Evolutionary conservation across 2,113 vertebrate genomes (phyloP).

Genomic region (Tinamus guttatus): DNA sequence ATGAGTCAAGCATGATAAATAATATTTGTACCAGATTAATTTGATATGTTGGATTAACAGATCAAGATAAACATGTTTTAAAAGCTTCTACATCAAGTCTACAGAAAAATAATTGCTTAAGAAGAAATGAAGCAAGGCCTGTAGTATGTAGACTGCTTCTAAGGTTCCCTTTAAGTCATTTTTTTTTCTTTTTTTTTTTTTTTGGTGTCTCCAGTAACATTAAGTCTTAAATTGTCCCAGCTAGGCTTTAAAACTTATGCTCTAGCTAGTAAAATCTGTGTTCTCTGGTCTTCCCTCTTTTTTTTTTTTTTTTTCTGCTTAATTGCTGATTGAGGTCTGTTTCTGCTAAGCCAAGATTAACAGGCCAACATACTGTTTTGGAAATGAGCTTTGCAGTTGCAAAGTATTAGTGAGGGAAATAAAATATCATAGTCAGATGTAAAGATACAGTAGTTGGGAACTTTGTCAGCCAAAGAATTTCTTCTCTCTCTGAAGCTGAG

Average conservation of each 20-base stretch:
- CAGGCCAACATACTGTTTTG: not conserved
- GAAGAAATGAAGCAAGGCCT: not conserved
- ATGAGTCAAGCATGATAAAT: conserved; percentile 5
- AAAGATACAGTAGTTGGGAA: not conserved
- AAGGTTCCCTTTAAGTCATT: not conserved
- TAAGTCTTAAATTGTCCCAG: not conserved
- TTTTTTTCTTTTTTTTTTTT: not conserved
- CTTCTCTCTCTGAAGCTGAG: conserved; percentile 1
- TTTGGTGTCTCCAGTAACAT: not conserved
- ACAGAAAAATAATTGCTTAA: not conserved
- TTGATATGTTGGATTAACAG: not conserved
- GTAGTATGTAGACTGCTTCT: not conserved
- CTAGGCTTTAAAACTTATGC: conserved; percentile 45
- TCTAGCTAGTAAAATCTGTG: conserved; percentile 23
- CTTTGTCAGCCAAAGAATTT: conserved; percentile 20
- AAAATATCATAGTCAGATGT: not conserved
- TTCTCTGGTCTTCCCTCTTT: not conserved
- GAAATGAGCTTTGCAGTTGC: conserved; percentile 1
- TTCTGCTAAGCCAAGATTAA: conserved; percentile 18
- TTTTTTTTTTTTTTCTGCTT: not conserved
- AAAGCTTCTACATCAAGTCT: not conserved
- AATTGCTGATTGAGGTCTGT: conserved; percentile 2
- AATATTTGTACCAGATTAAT: not conserved
- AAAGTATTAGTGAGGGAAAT: not conserved
- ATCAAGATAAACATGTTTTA: not conserved